These are phyloP conservation scores for Stigmatopora nigra DNA, from an alignment of 2,113 vertebrate genomes.

Conservation along the genomic window DNA sequence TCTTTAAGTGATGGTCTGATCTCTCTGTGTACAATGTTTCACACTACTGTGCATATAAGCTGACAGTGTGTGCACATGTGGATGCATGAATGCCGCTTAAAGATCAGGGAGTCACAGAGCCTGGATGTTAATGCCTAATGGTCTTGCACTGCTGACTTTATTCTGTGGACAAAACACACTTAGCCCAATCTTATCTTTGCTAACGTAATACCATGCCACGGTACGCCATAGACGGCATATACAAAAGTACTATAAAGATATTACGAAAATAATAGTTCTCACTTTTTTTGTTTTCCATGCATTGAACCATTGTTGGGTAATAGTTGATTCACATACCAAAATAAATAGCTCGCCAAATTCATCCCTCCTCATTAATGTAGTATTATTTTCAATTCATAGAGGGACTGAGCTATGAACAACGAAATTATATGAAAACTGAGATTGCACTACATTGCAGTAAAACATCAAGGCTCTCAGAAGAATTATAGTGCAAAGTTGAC, in stretches of 20 bases:
- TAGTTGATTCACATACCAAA: too few species aligned
- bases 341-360: background rate
- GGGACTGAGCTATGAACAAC: background rate
- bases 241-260: constrained; percentile 10
- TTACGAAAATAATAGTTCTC: background rate
- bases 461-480: background rate
- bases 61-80: background rate
- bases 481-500: background rate
- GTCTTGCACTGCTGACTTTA: constrained; percentile 46
- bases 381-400: background rate
- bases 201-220: constrained; percentile 29
- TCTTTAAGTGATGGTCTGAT: background rate
- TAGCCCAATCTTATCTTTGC: constrained; percentile 33
- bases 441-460: background rate
- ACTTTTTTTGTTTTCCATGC: too few species aligned
- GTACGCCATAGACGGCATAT: background rate
- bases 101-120: constrained; percentile 32
- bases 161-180: constrained; percentile 39
- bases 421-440: background rate
- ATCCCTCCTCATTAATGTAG: background rate
- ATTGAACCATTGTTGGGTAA: too few species aligned
- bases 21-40: background rate
- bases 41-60: background rate
- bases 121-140: constrained; percentile 56
- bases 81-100: constrained; percentile 8